These are phyloP conservation scores for Cantharis flavilabris DNA, from an alignment of 2,888 invertebrate species.

Conservation along the genomic window DNA sequence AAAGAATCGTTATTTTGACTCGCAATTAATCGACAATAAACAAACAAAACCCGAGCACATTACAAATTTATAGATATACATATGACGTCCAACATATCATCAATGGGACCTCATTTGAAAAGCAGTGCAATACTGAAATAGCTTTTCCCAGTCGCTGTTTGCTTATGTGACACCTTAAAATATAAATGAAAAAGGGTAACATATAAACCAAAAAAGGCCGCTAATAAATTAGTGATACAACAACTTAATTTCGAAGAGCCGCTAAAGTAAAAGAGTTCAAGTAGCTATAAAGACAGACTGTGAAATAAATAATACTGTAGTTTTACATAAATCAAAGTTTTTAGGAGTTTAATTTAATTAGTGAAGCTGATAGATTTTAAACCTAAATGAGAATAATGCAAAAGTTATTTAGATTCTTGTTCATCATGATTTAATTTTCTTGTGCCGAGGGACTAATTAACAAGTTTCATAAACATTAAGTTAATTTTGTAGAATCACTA, in stretches of 20 bases:
- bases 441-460: not conserved
- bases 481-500: not conserved
- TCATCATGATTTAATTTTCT: not conserved
- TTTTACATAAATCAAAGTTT: not conserved
- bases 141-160: not conserved
- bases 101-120: not conserved
- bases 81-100: not conserved
- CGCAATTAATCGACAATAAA: not conserved
- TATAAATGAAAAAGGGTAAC: not conserved
- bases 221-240: not conserved
- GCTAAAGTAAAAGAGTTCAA: not conserved
- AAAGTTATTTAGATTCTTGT: conserved; percentile 1
- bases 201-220: not conserved
- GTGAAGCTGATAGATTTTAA: not conserved
- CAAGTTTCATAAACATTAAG: not conserved
- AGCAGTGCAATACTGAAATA: not conserved
- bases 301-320: not conserved
- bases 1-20: no score
- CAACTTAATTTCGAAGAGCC: not conserved
- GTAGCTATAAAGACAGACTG: not conserved
- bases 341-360: not conserved
- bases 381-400: not conserved
- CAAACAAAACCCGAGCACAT: not conserved
- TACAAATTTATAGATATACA: not conserved
- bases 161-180: not conserved